phyloP scores from a whole-genome alignment of 2,113 vertebrate species.

The Todiramphus saurophagus region DNA sequence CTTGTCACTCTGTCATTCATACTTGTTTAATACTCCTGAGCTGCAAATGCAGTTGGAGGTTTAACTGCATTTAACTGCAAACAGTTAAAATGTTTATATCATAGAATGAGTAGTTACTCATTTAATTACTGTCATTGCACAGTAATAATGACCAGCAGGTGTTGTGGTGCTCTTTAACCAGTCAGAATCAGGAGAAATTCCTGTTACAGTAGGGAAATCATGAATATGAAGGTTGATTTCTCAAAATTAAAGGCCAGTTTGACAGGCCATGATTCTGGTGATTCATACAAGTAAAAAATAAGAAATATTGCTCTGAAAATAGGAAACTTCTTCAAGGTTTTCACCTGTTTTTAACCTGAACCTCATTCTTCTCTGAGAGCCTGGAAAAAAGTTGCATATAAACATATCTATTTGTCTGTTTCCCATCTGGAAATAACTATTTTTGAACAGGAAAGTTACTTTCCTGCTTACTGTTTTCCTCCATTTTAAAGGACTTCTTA shows the following conservation, averaged over 20 bases:
- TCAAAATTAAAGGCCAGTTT: neutral
- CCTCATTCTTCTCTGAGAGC: neutral
- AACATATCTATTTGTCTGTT: neutral
- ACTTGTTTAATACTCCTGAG: neutral
- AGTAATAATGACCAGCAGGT: neutral
- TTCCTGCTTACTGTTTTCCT: neutral
- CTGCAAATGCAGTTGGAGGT: neutral
- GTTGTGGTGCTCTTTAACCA: neutral
- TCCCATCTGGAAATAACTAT: neutral
- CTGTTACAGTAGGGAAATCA: neutral
- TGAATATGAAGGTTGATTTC: neutral
- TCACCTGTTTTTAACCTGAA: neutral
- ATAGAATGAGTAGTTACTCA: neutral
- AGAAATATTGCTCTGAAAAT: neutral
- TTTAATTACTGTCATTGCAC: neutral
- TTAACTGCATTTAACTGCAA: too few relatives aligned
- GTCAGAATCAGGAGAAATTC: neutral
- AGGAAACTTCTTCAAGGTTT: neutral
- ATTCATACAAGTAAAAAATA: neutral
- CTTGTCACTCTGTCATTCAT: neutral
- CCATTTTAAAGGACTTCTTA: neutral
- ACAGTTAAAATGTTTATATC: neutral
- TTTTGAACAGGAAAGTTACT: neutral
- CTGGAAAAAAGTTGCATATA: neutral
- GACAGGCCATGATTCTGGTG: neutral